Evolutionary conservation across 2,113 vertebrate genomes (phyloP).

Genomic region (Pogonocichla stellata): DNA sequence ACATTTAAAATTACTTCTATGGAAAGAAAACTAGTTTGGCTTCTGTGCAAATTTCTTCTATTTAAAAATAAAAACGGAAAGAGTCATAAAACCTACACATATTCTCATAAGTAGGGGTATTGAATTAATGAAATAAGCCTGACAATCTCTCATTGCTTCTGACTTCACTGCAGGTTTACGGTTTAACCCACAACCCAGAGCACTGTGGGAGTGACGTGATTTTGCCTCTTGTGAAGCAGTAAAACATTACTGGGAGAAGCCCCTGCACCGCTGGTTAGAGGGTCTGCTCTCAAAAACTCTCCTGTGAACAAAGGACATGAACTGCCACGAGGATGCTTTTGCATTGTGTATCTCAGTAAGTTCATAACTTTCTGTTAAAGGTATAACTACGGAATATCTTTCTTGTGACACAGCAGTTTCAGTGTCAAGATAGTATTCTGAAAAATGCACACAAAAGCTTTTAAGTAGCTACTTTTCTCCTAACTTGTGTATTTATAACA

Average conservation of each 20-base stretch:
- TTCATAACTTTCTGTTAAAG: not conserved
- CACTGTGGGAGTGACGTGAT: accelerated
- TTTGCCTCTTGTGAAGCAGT: not conserved
- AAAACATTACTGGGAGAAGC: not conserved
- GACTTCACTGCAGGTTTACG: not conserved
- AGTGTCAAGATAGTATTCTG: not conserved
- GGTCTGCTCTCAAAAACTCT: not conserved
- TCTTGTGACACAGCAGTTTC: not conserved
- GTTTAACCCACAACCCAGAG: not conserved
- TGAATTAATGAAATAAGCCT: not conserved
- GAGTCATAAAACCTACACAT: not conserved
- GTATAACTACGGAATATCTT: not conserved
- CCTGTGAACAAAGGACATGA: not conserved
- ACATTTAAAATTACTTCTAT: not conserved
- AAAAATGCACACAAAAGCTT: not conserved
- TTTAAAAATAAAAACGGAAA: not conserved
- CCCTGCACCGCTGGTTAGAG: not conserved
- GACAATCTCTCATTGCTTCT: not conserved
- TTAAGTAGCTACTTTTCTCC: not conserved
- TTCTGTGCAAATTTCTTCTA: not conserved
- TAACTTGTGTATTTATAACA: not conserved
- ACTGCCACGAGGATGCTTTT: not conserved
- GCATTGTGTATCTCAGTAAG: not conserved
- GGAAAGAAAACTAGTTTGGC: not conserved
- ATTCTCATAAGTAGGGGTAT: not conserved